phyloP scores from a whole-genome alignment of 2,113 vertebrate species.

The Carollia perspicillata region DNA sequence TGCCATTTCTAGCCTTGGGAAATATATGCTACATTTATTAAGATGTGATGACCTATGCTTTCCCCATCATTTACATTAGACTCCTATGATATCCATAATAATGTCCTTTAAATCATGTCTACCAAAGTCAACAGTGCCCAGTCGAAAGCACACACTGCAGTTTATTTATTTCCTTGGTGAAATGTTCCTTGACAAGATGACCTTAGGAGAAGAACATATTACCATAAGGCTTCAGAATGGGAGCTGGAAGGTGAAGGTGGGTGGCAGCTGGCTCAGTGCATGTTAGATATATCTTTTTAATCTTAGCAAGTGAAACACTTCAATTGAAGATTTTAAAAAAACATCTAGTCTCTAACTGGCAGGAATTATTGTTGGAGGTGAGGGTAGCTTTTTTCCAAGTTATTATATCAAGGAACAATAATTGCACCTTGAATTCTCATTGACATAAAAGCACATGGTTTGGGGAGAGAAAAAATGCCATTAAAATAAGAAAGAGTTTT shows the following conservation, averaged over 20 bases:
- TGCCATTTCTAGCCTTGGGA: background rate
- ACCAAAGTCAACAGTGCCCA: conserved; percentile 62
- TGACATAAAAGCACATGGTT: background rate
- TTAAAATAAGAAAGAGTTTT: background rate
- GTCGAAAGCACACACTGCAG: conserved; percentile 64
- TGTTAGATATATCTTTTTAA: conserved; percentile 58
- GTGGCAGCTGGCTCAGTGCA: conserved; percentile 6
- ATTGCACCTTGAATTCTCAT: background rate
- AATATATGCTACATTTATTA: conserved; percentile 69
- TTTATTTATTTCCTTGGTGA: conserved; percentile 70
- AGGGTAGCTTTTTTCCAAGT: background rate
- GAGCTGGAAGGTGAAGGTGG: background rate
- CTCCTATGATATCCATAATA: conserved; percentile 67
- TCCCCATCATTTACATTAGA: conserved; percentile 73
- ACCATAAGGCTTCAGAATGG: conserved; percentile 4
- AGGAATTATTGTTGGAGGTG: background rate
- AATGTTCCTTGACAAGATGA: conserved; percentile 50
- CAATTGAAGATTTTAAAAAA: conserved; percentile 42
- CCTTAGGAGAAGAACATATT: conserved; percentile 58
- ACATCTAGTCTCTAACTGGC: background rate
- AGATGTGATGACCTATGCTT: conserved; percentile 73
- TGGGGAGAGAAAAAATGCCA: background rate
- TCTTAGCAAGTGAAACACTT: conserved; percentile 58
- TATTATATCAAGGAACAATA: background rate
- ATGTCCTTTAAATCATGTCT: conserved; percentile 65